These are phyloP conservation scores for Acrocera orbiculus DNA, from an alignment of 2,888 invertebrate species.

Conservation along the genomic window DNA sequence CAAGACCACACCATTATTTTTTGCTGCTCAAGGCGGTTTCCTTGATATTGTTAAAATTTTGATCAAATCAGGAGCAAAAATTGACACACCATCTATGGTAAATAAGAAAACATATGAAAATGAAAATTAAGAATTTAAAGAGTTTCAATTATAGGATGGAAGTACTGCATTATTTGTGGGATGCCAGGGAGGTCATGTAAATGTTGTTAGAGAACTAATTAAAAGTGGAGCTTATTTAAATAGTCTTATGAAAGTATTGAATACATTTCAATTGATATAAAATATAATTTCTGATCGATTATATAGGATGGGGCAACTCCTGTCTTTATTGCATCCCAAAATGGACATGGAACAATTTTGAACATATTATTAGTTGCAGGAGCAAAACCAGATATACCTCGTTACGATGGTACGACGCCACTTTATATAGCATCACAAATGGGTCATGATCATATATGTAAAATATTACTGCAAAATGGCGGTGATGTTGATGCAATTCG, in stretches of 20 bases:
- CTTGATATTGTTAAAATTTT: conserved; percentile 63
- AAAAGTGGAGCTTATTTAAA: conserved; percentile 66
- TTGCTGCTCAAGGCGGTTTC: conserved; percentile 85
- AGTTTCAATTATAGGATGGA: conserved; percentile 87
- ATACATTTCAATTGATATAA: too few species aligned
- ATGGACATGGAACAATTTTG: conserved; percentile 72
- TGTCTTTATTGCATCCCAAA: conserved; percentile 84
- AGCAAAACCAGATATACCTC: conserved; percentile 52
- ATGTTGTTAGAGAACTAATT: conserved; percentile 70
- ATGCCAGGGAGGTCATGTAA: conserved; percentile 78
- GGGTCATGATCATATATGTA: conserved; percentile 71
- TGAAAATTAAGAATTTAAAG: too few species aligned
- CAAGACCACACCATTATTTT: conserved; percentile 83
- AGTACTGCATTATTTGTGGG: conserved; percentile 84
- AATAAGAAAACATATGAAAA: conserved; percentile 18
- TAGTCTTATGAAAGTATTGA: conserved; percentile 65
- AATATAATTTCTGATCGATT: too few species aligned
- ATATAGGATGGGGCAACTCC: conserved; percentile 77
- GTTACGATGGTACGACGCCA: conserved; percentile 73
- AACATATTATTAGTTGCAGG: conserved; percentile 53
- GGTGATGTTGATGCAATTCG: conserved; percentile 63
- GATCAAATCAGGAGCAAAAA: conserved; percentile 57
- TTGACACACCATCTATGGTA: conserved; percentile 65
- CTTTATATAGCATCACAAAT: conserved; percentile 93
- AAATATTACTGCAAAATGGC: conserved; percentile 57